A percentile compares a stretch with the other conserved stretches of the same genome.
Evolutionary conservation across 2,797 vertebrate genomes (phyloP).

Genomic region (Hoplostethus atlanticus): DNA sequence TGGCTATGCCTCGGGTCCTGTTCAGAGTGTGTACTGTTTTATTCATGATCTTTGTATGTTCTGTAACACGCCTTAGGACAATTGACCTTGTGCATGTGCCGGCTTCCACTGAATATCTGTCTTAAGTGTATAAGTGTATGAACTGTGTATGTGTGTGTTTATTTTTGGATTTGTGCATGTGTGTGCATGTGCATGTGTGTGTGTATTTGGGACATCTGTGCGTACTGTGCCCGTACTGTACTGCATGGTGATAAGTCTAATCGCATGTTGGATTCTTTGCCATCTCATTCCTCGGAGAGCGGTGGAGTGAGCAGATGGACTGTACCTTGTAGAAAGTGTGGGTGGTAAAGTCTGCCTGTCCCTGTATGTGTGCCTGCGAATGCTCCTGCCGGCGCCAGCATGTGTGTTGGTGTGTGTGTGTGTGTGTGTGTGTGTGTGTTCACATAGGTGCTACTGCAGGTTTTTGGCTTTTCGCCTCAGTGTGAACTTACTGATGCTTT

Average conservation of each 20-base stretch:
- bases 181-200: conserved; percentile 14
- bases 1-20: conserved; percentile 29
- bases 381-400: conserved; percentile 62
- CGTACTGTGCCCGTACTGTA: conserved; percentile 34
- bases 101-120: conserved; percentile 36
- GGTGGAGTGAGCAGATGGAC: conserved; percentile 75
- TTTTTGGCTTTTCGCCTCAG: conserved; percentile 62
- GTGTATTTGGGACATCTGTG: conserved; percentile 36
- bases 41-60: conserved; percentile 64
- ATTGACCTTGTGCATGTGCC: conserved; percentile 48
- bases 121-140: conserved; percentile 18
- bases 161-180: not conserved
- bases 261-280: conserved; percentile 47
- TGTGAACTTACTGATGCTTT: conserved; percentile 28
- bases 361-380: conserved; percentile 57
- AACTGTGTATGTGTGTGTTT: not conserved
- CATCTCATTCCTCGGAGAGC: conserved; percentile 51
- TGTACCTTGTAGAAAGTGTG: conserved; percentile 69
- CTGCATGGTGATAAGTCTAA: conserved; percentile 39
- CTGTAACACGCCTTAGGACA: conserved; percentile 43
- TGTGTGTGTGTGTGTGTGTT: conserved; percentile 32
- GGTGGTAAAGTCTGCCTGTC: conserved; percentile 71
- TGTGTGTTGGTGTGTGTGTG: conserved; percentile 55
- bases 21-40: conserved; percentile 52
- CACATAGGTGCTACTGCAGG: conserved; percentile 52